Evolutionary conservation across 2,797 vertebrate genomes (phyloP), one percentile per base, ranked within the genome.

Genomic region (Sebastes oblongus): DNA sequence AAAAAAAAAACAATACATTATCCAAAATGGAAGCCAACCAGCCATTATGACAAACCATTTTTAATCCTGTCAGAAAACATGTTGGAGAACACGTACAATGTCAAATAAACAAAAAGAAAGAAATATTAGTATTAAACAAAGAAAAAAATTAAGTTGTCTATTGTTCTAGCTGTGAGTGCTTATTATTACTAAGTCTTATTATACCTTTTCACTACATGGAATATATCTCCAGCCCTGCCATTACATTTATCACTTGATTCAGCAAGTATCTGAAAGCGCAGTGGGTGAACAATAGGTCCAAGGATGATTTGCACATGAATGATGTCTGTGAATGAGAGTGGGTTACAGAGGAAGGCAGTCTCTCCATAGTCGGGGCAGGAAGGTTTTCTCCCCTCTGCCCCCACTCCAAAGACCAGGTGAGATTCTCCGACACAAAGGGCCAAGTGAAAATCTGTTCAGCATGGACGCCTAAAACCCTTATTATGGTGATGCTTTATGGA

Each of bases 251-350:
- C 90, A 89, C 91, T 94, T 87, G 88, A 92, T 95, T 94, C 88
- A 93, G 90, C 90, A 93, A 93, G 93, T 94, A 94, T 94, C 90
- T 93, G 87, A 90, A 91, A 91, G 91, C 80, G 74, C 85, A 85
- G 87, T 14, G 87, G 78, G 72, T 86, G 93, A 90, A 95, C 93
- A 95, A 95, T 94, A 71, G 88, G 72, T 77, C 79, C 84, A 83
- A 73, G 87, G 88, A 89, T 92, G 86, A 95, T 96, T 96, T 95
- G 94, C 95, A 95, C 95, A 96, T 96, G 95, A 96, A 96, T 96
- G 91, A 91, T 58, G 92, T 93, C 91, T 92, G 86, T 95, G 94
- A 96, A 95, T 95, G 91, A 90, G 90, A 88, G 93, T 93, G 93
- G 89, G 91, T 94, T 92, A 93, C 92, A 93, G 92, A 94, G 90